These are phyloP conservation scores for Protaetia brevitarsis DNA, from an alignment of 1,140 invertebrate species.

Conservation along the genomic window DNA sequence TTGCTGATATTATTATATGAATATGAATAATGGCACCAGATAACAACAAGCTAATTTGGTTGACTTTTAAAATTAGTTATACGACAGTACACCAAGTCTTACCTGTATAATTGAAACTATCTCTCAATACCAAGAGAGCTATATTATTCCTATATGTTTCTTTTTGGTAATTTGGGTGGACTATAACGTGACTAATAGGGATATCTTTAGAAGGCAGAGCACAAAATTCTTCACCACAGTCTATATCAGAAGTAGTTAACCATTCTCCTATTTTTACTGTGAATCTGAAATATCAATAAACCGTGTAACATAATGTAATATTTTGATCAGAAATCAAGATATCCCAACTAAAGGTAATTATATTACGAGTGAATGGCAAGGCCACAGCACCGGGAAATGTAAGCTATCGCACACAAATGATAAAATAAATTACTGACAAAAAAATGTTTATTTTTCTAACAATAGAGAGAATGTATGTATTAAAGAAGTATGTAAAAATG, in stretches of 20 bases:
- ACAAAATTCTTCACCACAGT: constrained; percentile 66
- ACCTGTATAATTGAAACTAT: constrained; percentile 66
- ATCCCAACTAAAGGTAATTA: not conserved
- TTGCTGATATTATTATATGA: too few relatives aligned
- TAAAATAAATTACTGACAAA: not conserved
- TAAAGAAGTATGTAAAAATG: not conserved
- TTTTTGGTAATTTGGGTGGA: constrained; percentile 66
- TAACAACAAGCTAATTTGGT: too few relatives aligned
- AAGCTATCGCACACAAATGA: not conserved
- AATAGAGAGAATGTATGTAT: not conserved
- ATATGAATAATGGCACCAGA: too few relatives aligned
- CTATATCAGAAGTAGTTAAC: constrained; percentile 58
- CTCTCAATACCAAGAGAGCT: constrained; percentile 61
- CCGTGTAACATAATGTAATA: not conserved
- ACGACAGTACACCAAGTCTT: too few relatives aligned
- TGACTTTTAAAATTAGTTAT: constrained; percentile 12
- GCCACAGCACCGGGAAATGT: too few relatives aligned
- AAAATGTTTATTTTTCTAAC: not conserved
- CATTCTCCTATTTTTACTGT: constrained; percentile 66
- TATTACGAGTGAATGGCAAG: too few relatives aligned
- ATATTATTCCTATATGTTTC: constrained; percentile 67
- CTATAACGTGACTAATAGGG: constrained; percentile 62
- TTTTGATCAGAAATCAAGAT: too few relatives aligned
- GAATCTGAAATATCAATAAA: constrained; percentile 44
- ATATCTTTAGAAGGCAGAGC: constrained; percentile 62